Conservation (phyloP, 2,113 vertebrate genomes). For the Sula dactylatra region DNA sequence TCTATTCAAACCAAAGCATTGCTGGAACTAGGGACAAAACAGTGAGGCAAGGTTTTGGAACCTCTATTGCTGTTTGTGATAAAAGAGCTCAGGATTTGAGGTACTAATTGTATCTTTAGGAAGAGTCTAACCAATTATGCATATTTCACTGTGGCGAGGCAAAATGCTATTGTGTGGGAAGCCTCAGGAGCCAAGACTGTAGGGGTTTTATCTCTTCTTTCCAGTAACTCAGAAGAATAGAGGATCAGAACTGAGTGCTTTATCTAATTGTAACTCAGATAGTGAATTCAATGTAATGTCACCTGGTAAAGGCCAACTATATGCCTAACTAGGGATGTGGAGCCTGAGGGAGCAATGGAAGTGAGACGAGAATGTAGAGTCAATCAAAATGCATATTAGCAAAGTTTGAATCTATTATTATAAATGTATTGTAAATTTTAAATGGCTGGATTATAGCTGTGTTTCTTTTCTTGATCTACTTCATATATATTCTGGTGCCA, state of each 20-base stretch:
- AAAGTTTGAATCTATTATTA: slow-evolving; percentile 10
- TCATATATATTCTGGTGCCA: not conserved
- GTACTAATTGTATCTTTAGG: slow-evolving; percentile 2
- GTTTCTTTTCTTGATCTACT: not conserved
- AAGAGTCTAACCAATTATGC: not conserved
- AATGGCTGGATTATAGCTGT: not conserved
- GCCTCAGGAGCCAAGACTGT: not conserved
- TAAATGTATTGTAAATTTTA: not conserved
- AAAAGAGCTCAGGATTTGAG: not conserved
- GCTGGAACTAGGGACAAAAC: not conserved
- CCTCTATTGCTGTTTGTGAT: not conserved
- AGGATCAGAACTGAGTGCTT: slow-evolving; percentile 21
- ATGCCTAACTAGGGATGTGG: not conserved
- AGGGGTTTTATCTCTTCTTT: slow-evolving; percentile 19
- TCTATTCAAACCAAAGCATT: not conserved
- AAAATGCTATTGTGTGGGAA: not conserved
- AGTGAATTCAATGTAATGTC: slow-evolving; percentile 21
- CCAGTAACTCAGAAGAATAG: slow-evolving; percentile 1
- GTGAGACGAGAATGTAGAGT: not conserved
- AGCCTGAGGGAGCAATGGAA: slow-evolving; percentile 8
- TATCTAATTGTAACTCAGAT: slow-evolving; percentile 31
- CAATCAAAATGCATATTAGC: slow-evolving; percentile 49
- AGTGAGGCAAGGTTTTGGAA: not conserved
- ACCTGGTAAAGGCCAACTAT: slow-evolving; percentile 1
- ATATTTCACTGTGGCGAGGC: not conserved